A percentile compares a stretch with the other conserved stretches of the same genome.
Conservation (phyloP, 2,113 vertebrate species). For the Apeltes quadracus region DNA sequence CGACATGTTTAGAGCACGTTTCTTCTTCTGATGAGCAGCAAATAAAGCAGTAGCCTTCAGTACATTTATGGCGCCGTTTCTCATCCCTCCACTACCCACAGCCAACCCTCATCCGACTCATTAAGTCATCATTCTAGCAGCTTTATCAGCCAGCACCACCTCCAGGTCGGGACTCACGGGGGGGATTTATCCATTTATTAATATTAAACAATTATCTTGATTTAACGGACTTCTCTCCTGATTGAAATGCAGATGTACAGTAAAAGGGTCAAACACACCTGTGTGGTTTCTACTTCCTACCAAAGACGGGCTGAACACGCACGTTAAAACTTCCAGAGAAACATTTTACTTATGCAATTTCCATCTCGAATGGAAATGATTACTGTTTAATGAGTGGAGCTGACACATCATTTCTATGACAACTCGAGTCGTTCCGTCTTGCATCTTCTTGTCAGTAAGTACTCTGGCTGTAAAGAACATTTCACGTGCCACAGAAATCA, state of each 20-base stretch:
- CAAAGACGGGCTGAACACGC: conserved; percentile 2
- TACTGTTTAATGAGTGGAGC: conserved; percentile 55
- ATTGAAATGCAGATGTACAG: background rate
- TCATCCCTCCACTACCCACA: too few relatives aligned
- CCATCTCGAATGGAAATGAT: conserved; percentile 31
- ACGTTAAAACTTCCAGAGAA: background rate
- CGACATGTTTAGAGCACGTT: conserved; percentile 48
- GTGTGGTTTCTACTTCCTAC: conserved; percentile 3
- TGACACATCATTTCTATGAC: conserved; percentile 70
- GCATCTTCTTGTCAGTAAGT: conserved; percentile 34
- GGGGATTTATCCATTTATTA: too few relatives aligned
- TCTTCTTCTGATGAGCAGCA: conserved; percentile 54
- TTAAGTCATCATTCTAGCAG: too few relatives aligned
- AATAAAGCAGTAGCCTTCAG: too few relatives aligned
- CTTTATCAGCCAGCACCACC: background rate
- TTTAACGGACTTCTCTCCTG: too few relatives aligned
- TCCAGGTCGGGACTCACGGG: too few relatives aligned
- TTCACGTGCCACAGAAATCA: conserved; percentile 3
- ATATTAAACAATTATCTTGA: too few relatives aligned
- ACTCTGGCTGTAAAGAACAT: conserved; percentile 15
- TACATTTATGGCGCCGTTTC: too few relatives aligned
- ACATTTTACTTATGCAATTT: conserved; percentile 18
- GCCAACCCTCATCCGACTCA: background rate
- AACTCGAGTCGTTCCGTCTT: conserved; percentile 40
- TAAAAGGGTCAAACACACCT: background rate